A percentile compares a stretch with the other conserved stretches of the same genome.
Evolutionary conservation across 2,888 invertebrate species (phyloP).

Genomic region (Conus canariensis): DNA sequence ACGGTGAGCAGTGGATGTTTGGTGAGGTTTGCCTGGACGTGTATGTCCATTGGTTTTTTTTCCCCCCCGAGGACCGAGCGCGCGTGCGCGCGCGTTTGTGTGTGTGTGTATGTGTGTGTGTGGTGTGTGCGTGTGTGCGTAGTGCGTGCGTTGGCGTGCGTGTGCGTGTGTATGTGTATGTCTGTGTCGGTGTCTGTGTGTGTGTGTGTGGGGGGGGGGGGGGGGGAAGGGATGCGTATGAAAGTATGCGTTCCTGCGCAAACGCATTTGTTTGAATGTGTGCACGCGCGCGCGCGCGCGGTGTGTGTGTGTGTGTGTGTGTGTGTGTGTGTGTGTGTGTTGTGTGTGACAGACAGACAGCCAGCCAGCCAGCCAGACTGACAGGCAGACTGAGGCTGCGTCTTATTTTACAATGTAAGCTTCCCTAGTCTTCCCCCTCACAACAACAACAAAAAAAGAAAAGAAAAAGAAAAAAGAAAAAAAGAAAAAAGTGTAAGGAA

Average conservation of each 20-base stretch:
- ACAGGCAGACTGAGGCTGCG: background rate
- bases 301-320: too few species aligned
- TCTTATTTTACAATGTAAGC: too few species aligned
- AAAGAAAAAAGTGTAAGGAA: too few species aligned
- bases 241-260: background rate
- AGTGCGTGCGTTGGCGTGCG: background rate
- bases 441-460: too few species aligned
- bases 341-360: background rate
- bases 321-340: background rate
- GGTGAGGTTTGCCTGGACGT: too few species aligned
- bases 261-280: background rate
- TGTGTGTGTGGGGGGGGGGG: background rate
- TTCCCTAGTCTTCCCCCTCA: too few species aligned
- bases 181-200: background rate
- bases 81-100: background rate
- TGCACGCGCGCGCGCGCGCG: background rate
- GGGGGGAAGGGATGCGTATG: too few species aligned
- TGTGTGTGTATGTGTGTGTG: background rate
- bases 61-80: background rate
- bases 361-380: background rate
- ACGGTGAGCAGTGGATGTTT: too few species aligned
- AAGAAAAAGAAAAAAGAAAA: too few species aligned
- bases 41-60: too few species aligned
- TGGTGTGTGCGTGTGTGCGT: slow-evolving; percentile 13
- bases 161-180: background rate